Percentiles rank a stretch among this genome's conserved stretches.
phyloP scores from a whole-genome alignment of 2,797 vertebrate genomes.

The Acrossocheilus wenchowensis region DNA sequence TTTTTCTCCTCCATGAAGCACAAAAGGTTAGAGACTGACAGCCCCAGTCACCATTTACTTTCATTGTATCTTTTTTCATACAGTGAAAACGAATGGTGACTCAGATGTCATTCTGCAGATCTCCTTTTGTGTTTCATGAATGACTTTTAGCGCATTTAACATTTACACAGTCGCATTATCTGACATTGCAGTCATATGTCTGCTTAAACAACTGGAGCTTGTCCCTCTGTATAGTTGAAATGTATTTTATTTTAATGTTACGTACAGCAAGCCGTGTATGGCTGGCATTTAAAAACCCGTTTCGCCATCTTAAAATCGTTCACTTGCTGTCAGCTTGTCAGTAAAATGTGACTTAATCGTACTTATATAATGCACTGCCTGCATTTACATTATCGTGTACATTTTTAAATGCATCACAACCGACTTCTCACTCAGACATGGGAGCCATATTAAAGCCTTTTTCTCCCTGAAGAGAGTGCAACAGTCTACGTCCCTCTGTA shows the following conservation, averaged over 20 bases:
- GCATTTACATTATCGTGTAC: background rate
- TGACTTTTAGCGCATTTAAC: background rate
- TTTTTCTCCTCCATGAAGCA: background rate
- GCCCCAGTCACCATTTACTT: constrained; percentile 1
- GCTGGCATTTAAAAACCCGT: background rate
- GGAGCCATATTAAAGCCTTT: background rate
- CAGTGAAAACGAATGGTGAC: background rate
- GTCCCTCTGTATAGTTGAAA: background rate
- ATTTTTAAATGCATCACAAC: constrained; percentile 15
- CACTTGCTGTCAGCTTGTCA: background rate
- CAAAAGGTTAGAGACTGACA: background rate
- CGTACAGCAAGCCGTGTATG: background rate
- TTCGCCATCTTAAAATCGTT: constrained; percentile 1
- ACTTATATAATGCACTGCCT: background rate
- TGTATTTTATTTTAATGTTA: background rate
- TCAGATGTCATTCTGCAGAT: background rate
- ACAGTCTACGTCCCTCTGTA: background rate
- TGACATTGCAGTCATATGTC: background rate
- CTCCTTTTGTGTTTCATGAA: background rate
- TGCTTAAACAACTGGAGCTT: background rate
- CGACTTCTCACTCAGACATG: background rate
- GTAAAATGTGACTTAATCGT: background rate
- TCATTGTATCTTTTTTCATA: constrained; percentile 5
- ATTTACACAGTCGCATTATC: background rate
- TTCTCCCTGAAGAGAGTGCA: background rate